Evolutionary conservation across 1,140 invertebrate species (phyloP).

Genomic region (Drosophila lacertosa): DNA sequence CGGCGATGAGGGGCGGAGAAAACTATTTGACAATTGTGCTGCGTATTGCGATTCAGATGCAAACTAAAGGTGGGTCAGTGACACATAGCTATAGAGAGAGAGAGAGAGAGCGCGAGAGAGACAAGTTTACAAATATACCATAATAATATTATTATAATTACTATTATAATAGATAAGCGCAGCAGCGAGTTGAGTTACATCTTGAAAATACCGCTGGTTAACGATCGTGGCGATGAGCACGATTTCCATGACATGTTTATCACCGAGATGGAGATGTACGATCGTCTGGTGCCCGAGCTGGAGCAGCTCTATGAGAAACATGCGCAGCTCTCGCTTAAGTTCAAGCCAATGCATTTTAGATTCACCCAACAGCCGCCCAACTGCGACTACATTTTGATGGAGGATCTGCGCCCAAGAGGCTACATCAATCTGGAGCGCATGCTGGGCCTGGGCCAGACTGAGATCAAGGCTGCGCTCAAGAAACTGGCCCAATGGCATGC

Average conservation of each 20-base stretch:
- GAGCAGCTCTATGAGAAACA: conserved; percentile 55
- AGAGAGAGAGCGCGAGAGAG: background rate
- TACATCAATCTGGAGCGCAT: conserved; percentile 84
- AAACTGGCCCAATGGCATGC: conserved; percentile 86
- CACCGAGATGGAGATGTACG: conserved; percentile 62
- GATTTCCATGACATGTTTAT: conserved; percentile 59
- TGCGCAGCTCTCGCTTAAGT: conserved; percentile 49
- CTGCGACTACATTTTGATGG: conserved; percentile 64
- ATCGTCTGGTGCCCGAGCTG: conserved; percentile 59
- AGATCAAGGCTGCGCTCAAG: conserved; percentile 84
- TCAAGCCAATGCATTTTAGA: conserved; percentile 55
- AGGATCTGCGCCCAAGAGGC: conserved; percentile 46
- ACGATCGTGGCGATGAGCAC: conserved; percentile 51
- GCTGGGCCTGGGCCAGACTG: conserved; percentile 84
- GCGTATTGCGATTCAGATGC: conserved; percentile 55
- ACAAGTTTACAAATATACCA: background rate
- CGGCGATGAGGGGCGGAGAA: conserved; percentile 63
- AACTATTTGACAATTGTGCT: conserved; percentile 72
- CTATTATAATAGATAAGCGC: conserved; percentile 49
- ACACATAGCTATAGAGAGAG: conserved; percentile 1
- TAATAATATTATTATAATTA: too few species aligned
- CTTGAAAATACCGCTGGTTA: conserved; percentile 61
- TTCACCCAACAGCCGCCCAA: conserved; percentile 44
- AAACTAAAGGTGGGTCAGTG: conserved; percentile 55
- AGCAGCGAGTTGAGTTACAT: conserved; percentile 53